Evolutionary conservation across 2,113 vertebrate genomes (phyloP).

Genomic region (Cervus canadensis): DNA sequence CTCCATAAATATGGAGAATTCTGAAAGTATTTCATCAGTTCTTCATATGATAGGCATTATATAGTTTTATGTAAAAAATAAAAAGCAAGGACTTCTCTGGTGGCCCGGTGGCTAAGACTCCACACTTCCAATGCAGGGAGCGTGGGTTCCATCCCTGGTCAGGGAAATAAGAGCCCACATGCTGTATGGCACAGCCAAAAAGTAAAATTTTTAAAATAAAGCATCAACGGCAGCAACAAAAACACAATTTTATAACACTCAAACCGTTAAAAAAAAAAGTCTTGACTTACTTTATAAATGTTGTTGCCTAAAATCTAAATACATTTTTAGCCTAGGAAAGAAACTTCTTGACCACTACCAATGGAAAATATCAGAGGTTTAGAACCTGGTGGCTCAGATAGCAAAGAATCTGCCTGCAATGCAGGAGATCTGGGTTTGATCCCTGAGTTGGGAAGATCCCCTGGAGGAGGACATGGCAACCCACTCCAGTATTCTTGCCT

Average conservation of each 20-base stretch:
- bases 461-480: neutral
- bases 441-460: neutral
- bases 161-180: neutral
- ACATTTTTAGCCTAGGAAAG: neutral
- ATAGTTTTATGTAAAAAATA: neutral
- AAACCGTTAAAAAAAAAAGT: neutral
- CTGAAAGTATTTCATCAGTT: neutral
- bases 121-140: neutral
- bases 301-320: neutral
- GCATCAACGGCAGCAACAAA: neutral
- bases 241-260: neutral
- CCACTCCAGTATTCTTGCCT: neutral
- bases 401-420: neutral
- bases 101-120: neutral
- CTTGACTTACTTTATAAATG: neutral
- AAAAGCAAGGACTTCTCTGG: neutral
- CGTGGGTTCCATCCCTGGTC: neutral
- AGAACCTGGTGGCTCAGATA: neutral
- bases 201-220: neutral
- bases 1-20: neutral
- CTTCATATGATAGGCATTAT: neutral
- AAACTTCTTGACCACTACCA: neutral
- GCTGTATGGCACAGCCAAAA: neutral
- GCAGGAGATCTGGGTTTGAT: neutral
- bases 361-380: neutral